Evolutionary conservation across 2,888 invertebrate species (phyloP).

Genomic region (Petrophora chlorosata): DNA sequence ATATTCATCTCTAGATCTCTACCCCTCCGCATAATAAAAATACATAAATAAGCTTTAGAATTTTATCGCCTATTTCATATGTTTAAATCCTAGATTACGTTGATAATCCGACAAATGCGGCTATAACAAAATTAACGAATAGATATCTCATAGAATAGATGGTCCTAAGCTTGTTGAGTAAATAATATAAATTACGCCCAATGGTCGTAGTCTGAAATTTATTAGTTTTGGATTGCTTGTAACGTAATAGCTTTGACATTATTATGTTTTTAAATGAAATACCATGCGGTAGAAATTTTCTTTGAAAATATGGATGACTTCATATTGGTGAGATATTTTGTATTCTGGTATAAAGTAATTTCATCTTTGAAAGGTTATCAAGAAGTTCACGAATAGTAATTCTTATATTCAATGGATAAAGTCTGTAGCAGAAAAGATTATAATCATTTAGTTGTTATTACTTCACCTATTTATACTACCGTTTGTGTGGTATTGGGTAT

Average conservation of each 20-base stretch:
- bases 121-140: conserved; percentile 55
- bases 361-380: too few species aligned
- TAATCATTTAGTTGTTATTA: too few species aligned
- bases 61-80: conserved; percentile 11
- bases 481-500: too few species aligned
- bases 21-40: not conserved
- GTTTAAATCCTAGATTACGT: conserved; percentile 15
- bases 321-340: too few species aligned
- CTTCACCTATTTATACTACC: too few species aligned
- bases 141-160: conserved; percentile 40
- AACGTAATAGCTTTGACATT: conserved; percentile 39
- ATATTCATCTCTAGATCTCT: not conserved
- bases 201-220: conserved; percentile 39
- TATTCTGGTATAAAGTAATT: too few species aligned
- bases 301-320: too few species aligned
- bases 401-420: too few species aligned
- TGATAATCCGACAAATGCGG: conserved; percentile 48
- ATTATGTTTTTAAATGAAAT: conserved; percentile 28
- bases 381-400: too few species aligned
- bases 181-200: conserved; percentile 53
- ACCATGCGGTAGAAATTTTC: not conserved
- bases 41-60: not conserved
- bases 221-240: conserved; percentile 38
- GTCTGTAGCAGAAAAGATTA: too few species aligned
- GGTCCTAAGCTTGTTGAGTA: conserved; percentile 38